phyloP scores from a whole-genome alignment of 2,797 vertebrate genomes.

The Diceros bicornis region DNA sequence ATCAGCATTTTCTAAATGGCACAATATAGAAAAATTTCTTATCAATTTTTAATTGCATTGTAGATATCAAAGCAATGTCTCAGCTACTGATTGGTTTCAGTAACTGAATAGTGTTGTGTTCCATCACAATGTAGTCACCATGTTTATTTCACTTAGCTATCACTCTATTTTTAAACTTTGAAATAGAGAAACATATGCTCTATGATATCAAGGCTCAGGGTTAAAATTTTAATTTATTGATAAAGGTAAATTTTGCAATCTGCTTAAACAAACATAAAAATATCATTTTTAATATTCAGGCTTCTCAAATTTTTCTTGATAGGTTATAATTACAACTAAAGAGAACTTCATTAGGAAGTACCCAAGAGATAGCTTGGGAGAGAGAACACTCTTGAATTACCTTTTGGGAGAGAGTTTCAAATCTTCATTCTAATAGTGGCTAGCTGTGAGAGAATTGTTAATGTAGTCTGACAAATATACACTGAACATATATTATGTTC shows the following conservation, averaged over 20 bases:
- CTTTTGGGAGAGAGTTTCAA: neutral
- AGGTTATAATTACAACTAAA: neutral
- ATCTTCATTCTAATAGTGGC: neutral
- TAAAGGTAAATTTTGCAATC: neutral
- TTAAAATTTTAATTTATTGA: slow-evolving; percentile 14
- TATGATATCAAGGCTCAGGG: neutral
- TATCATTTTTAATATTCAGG: neutral
- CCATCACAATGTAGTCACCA: neutral
- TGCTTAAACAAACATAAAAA: slow-evolving; percentile 43
- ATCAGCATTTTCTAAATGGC: slow-evolving; percentile 76
- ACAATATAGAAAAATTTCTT: slow-evolving; percentile 43
- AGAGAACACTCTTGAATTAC: neutral
- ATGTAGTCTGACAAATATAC: neutral
- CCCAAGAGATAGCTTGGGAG: neutral
- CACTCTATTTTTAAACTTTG: neutral
- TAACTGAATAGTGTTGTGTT: slow-evolving; percentile 15
- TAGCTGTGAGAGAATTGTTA: neutral
- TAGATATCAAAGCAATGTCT: slow-evolving; percentile 43
- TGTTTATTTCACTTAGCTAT: neutral
- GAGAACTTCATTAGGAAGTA: neutral
- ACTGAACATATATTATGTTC: neutral
- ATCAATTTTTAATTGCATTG: slow-evolving; percentile 11
- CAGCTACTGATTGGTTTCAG: neutral
- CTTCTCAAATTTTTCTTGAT: neutral
- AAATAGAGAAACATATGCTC: slow-evolving; percentile 42